Evolutionary conservation across 1,140 invertebrate genomes (phyloP), one percentile per base, ranked within the genome.

Genomic region (Pteromalus puparum): DNA sequence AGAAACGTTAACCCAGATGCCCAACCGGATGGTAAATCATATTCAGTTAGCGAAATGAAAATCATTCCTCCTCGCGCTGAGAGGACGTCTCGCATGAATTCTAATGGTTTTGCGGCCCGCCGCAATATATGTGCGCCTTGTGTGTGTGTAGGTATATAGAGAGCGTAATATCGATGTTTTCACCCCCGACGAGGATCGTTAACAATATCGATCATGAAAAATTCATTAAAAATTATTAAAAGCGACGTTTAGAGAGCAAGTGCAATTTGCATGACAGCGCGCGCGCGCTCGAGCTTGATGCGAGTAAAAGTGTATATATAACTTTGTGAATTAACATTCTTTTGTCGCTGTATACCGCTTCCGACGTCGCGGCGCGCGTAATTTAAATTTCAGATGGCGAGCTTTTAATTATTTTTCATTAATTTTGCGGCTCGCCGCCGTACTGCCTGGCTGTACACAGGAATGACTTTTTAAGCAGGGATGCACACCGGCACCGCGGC

Each of bases 31-130:
- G 87, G 87, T 80, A 90, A 89, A 90, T 90, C 86, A 88, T 88
- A 90, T 90, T 90, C 87, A 87, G 86, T 88, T 87, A 84, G 87
- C 82, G 89, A 90, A 90, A 90, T 88, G 88, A 89, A 89, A 90
- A 89, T 80, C 78, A 84, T 74, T 73, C 18, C 73, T 85, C 77
- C 73, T 85, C 77, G 87, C 73, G 85, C 87, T 86, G 86, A 77
- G 85, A 53, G 15, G 46, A 82, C 34, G 61, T 70, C 61, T 82
- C 81, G n/a, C 28, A 76, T 65, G 72, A 75, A 82, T 75, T 76
- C 72, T 75, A 67, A 82, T 82, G 79, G 67, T 34, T 73, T 72
- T 42, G 46, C n/a, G 61, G 12, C 30, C 30, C n/a, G 65, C 21
- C 10, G 65, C 65, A 12, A 1, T 65, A 65, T 34, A 30, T 30